Conservation (phyloP, 2,888 invertebrate species). For the Nesidiocoris tenuis region DNA sequence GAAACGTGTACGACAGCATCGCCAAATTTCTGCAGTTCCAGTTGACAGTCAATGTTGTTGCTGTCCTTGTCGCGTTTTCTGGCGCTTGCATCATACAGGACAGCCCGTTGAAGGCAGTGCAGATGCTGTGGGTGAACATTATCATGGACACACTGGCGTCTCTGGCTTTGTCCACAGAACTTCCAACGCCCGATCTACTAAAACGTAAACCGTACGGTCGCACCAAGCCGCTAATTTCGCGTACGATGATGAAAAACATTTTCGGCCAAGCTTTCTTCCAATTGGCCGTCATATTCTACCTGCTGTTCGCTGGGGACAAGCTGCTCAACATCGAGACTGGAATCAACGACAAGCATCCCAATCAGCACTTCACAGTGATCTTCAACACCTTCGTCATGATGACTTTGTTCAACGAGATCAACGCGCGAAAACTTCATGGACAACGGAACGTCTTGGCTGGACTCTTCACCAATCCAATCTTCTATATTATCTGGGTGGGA, state of each 20-base stretch:
- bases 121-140: slow-evolving; percentile 64
- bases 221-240: slow-evolving; percentile 59
- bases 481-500: slow-evolving; percentile 62
- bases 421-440: slow-evolving; percentile 66
- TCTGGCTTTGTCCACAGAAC: slow-evolving; percentile 61
- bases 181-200: slow-evolving; percentile 59
- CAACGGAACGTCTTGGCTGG: slow-evolving; percentile 64
- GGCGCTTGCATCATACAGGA: slow-evolving; percentile 56
- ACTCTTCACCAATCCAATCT: slow-evolving; percentile 61
- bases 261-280: slow-evolving; percentile 61
- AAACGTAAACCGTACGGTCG: slow-evolving; percentile 59
- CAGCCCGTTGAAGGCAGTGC: slow-evolving; percentile 57
- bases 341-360: slow-evolving; percentile 47
- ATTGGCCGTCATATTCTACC: slow-evolving; percentile 58
- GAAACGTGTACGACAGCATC: slow-evolving; percentile 65
- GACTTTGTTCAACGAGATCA: slow-evolving; percentile 68
- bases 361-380: slow-evolving; percentile 64
- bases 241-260: slow-evolving; percentile 63
- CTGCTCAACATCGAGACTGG: slow-evolving; percentile 61
- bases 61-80: slow-evolving; percentile 61
- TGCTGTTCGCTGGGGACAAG: slow-evolving; percentile 60
- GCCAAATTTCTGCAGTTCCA: slow-evolving; percentile 65
- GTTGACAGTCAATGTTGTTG: slow-evolving; percentile 63
- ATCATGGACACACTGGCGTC: slow-evolving; percentile 65
- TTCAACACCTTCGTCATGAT: slow-evolving; percentile 68